These are phyloP conservation scores for Muscicapa adusta DNA, from an alignment of 2,113 vertebrate genomes.

Conservation along the genomic window DNA sequence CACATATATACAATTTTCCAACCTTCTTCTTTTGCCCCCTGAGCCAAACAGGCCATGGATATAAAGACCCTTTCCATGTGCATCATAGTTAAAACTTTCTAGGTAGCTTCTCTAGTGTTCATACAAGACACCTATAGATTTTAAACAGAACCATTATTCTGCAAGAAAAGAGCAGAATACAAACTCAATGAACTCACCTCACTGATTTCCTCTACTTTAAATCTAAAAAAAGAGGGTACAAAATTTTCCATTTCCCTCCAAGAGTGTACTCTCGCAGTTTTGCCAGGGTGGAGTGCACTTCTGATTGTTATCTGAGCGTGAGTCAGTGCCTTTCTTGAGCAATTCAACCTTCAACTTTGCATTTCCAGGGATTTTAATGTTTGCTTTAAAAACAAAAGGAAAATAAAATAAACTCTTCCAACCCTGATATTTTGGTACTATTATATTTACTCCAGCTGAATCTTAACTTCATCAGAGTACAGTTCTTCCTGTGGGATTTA, in stretches of 20 bases:
- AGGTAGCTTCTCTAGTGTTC: background rate
- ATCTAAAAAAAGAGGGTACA: background rate
- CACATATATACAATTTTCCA: background rate
- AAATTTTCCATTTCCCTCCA: background rate
- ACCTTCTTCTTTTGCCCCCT: background rate
- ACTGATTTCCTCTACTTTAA: background rate
- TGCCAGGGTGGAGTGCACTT: background rate
- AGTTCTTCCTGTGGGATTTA: slow-evolving; percentile 45
- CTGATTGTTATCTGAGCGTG: background rate
- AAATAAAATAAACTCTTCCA: slow-evolving; percentile 45
- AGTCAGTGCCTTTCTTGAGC: slow-evolving; percentile 29
- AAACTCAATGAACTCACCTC: background rate
- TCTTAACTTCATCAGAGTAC: background rate
- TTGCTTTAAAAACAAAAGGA: slow-evolving; percentile 53
- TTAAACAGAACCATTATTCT: background rate
- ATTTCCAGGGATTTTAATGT: slow-evolving; percentile 3
- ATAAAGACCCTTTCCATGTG: background rate
- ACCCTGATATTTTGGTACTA: slow-evolving; percentile 18
- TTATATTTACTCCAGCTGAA: slow-evolving; percentile 37
- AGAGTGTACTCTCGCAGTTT: background rate
- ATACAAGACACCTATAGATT: background rate
- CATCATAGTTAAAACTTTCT: background rate
- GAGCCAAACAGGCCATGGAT: background rate
- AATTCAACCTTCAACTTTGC: slow-evolving; percentile 4
- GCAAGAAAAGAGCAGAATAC: background rate